Evolutionary conservation across 2,113 vertebrate species (phyloP), one percentile per base, ranked within the genome.

Genomic region (Oostethus manadensis): DNA sequence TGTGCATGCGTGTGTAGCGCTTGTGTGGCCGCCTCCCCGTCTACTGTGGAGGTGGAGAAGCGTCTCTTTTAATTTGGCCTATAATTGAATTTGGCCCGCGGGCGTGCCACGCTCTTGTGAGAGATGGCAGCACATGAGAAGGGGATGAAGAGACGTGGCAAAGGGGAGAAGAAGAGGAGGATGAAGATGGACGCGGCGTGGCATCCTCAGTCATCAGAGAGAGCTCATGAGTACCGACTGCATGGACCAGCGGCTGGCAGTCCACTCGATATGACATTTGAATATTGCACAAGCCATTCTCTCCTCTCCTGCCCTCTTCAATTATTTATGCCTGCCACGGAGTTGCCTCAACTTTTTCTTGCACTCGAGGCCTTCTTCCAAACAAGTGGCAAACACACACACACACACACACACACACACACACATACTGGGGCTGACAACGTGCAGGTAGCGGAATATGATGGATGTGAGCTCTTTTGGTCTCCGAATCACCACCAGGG

Each of bases 211-310:
- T 83, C 76, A 70, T 77, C 77, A 78, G 76, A 73, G 77, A 81
- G 72, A 70, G 72, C 80, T 84, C 66, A 82, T 81, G 74, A 85
- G 73, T 66, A 69, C 64, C 44, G 72, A 61, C 48, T 66, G 73
- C 69, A 76, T 50, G 68, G 84, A 70, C 58, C 70, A 89, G 78
- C 83, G 71, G 79, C 83, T 88, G 70, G 77, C 83, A 84, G 84
- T 90, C 86, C 82, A 88, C 87, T 89, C 89, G 88, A 86, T 89
- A 89, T 90, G 78, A 86, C 83, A 78, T 85, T 89, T 91, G 86
- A 91, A 91, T 90, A 90, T 87, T 90, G 87, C 88, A 90, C 83
- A 51, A 87, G 86, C 73, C 82, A 82, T 86, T 87, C 84, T 86
- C 75, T 82, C 74, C 78, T 83, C 80, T 87, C 80, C 68, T 81